Conservation (phyloP, 2,797 vertebrate species). For the Ptychobarbus kaznakovi region DNA sequence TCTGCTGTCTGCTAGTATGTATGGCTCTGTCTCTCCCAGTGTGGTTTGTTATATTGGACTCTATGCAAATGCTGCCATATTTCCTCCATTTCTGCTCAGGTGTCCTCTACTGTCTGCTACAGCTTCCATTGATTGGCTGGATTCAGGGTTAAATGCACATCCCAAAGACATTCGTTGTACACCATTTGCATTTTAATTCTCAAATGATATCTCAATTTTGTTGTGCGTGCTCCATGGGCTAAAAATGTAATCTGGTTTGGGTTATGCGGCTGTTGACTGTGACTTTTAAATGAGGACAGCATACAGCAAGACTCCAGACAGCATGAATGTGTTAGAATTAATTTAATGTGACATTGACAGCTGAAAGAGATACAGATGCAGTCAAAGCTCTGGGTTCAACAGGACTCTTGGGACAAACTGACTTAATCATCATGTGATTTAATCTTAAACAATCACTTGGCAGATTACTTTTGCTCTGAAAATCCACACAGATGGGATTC, state of each 20-base stretch:
- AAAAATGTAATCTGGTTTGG: conserved; percentile 36
- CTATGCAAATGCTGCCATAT: conserved; percentile 59
- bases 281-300: conserved; percentile 25
- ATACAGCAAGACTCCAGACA: conserved; percentile 74
- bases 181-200: conserved; percentile 73
- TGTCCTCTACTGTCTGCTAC: conserved; percentile 23
- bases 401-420: conserved; percentile 23
- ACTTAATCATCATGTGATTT: conserved; percentile 33
- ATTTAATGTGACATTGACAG: conserved; percentile 78
- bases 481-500: conserved; percentile 62
- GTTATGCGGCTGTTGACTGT: conserved; percentile 6
- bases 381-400: conserved; percentile 60
- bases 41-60: conserved; percentile 30
- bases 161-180: conserved; percentile 40
- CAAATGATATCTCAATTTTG: conserved; percentile 70
- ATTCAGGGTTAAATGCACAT: conserved; percentile 33
- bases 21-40: conserved; percentile 58
- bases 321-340: conserved; percentile 70
- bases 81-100: conserved; percentile 7
- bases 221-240: conserved; percentile 64
- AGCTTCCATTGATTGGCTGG: conserved; percentile 1
- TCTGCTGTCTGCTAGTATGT: conserved; percentile 65
- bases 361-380: conserved; percentile 60
- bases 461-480: conserved; percentile 74
- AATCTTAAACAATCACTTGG: conserved; percentile 55